Percentiles rank a stretch among this genome's conserved stretches.
phyloP scores from a whole-genome alignment of 2,888 invertebrate genomes.

The Ptilodon capucinus region DNA sequence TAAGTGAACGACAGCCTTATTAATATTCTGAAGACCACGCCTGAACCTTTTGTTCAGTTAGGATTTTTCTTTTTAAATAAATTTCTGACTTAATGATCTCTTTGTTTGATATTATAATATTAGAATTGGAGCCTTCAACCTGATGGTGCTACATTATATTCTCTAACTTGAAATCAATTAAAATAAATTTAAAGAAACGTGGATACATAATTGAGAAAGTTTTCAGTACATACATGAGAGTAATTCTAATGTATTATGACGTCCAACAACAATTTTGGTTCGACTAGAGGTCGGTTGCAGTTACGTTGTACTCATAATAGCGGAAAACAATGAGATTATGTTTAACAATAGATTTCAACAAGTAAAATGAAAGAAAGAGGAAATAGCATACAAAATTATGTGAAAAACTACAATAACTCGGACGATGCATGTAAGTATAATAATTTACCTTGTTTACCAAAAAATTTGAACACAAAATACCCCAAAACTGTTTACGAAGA shows the following conservation, averaged over 20 bases:
- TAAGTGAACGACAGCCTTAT: conserved; percentile 5
- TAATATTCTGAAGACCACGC: conserved; percentile 3
- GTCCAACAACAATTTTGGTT: too few species aligned
- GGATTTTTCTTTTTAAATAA: conserved; percentile 1
- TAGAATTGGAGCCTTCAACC: not conserved
- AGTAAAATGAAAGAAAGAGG: not conserved
- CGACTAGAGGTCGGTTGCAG: too few species aligned
- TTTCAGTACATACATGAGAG: too few species aligned
- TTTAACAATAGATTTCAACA: too few species aligned
- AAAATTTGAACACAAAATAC: not conserved
- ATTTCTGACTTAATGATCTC: not conserved
- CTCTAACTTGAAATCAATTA: too few species aligned
- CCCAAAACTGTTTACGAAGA: conserved; percentile 19
- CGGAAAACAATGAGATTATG: too few species aligned
- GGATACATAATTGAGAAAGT: too few species aligned
- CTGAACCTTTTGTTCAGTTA: conserved; percentile 1
- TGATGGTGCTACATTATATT: not conserved
- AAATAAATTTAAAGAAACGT: too few species aligned
- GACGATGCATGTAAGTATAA: not conserved
- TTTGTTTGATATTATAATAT: conserved; percentile 1
- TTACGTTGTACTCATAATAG: too few species aligned
- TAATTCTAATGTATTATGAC: too few species aligned
- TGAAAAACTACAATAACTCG: not conserved
- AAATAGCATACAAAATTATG: not conserved
- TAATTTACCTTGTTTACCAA: not conserved